Conservation (phyloP, 2,797 vertebrate species). For the Tiaroga cobitis region DNA sequence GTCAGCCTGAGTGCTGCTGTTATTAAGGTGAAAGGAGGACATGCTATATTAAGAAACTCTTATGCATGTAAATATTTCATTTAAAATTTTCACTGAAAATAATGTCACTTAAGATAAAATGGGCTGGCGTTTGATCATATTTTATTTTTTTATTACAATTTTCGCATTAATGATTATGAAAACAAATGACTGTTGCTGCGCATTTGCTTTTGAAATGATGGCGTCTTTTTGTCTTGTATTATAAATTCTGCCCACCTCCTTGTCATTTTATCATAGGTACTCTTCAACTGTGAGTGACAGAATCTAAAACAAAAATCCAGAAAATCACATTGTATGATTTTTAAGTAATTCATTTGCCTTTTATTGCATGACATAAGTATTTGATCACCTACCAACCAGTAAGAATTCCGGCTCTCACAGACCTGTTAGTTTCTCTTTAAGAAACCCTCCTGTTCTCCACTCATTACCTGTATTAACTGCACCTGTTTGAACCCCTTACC, state of each 20-base stretch:
- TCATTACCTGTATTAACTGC: too few relatives aligned
- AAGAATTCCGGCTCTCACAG: too few relatives aligned
- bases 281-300: too few relatives aligned
- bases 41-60: constrained; percentile 10
- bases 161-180: neutral
- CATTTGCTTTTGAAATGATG: neutral
- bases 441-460: too few relatives aligned
- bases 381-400: too few relatives aligned
- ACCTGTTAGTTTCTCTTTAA: too few relatives aligned
- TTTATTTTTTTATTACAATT: neutral
- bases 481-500: too few relatives aligned
- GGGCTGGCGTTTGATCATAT: neutral
- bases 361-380: too few relatives aligned
- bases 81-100: neutral
- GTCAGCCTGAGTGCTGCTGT: neutral
- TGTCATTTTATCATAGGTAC: too few relatives aligned
- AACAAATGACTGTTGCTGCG: neutral
- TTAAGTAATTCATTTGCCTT: too few relatives aligned
- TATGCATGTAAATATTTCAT: neutral
- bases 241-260: neutral
- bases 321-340: too few relatives aligned
- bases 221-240: neutral
- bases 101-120: neutral
- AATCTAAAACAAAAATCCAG: too few relatives aligned
- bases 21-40: neutral